These are phyloP conservation scores for Xestia rhomboidea DNA, from an alignment of 2,888 invertebrate species.

Conservation along the genomic window DNA sequence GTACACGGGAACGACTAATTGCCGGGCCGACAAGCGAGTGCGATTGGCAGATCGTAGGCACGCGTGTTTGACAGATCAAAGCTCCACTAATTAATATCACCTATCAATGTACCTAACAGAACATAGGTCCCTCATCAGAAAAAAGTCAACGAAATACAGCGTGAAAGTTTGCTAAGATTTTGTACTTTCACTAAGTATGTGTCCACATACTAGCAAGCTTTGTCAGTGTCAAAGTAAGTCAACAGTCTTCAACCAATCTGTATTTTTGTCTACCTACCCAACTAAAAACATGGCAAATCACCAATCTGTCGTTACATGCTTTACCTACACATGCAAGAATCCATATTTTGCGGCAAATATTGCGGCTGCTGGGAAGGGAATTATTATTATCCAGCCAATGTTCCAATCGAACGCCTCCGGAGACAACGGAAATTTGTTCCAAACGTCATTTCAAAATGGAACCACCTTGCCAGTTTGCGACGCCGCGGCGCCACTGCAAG, in stretches of 20 bases:
- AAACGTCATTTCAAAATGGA: slow-evolving; percentile 86
- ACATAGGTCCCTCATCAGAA: slow-evolving; percentile 16
- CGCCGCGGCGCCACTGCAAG: slow-evolving; percentile 66
- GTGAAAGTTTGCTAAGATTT: neutral
- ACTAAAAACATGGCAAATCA: slow-evolving; percentile 5
- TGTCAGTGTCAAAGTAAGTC: neutral
- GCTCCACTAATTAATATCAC: slow-evolving; percentile 78
- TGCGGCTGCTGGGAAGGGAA: slow-evolving; percentile 79
- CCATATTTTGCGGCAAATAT: slow-evolving; percentile 69
- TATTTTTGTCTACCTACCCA: neutral
- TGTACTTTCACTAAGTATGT: neutral
- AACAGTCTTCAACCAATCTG: neutral
- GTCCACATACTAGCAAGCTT: neutral
- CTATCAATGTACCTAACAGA: slow-evolving; percentile 62
- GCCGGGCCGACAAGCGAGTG: slow-evolving; percentile 74
- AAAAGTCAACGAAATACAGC: slow-evolving; percentile 12
- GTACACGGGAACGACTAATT: slow-evolving; percentile 75
- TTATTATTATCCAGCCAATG: slow-evolving; percentile 89
- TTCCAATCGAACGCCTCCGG: slow-evolving; percentile 86
- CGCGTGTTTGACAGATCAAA: slow-evolving; percentile 77
- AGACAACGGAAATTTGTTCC: slow-evolving; percentile 88
- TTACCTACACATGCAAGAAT: neutral
- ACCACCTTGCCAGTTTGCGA: slow-evolving; percentile 67
- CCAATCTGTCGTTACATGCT: neutral
- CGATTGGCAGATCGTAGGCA: slow-evolving; percentile 78